phyloP scores from a whole-genome alignment of 1,140 invertebrate species.

The Intoshia linei region DNA sequence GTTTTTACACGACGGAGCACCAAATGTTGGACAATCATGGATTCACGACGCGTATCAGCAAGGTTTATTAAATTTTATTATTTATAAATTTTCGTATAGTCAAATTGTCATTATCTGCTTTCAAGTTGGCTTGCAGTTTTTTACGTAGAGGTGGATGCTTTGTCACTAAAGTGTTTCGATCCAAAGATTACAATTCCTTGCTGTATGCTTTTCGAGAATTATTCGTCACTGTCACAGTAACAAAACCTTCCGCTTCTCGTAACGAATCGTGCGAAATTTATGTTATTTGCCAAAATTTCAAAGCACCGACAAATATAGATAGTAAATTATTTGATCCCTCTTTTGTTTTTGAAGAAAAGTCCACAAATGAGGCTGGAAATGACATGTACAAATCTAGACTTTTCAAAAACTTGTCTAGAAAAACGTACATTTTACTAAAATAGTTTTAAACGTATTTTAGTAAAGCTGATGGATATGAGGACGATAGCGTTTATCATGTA shows the following conservation, averaged over 20 bases:
- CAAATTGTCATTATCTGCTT: slow-evolving; percentile 49
- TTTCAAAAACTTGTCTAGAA: background rate
- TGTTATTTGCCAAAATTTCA: background rate
- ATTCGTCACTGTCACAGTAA: slow-evolving; percentile 35
- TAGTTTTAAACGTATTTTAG: too few species aligned
- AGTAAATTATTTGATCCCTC: too few species aligned
- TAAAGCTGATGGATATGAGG: too few species aligned
- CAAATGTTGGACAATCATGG: slow-evolving; percentile 88
- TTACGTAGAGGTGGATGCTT: slow-evolving; percentile 73
- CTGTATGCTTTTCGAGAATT: slow-evolving; percentile 81
- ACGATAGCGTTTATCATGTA: too few species aligned
- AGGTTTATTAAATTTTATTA: slow-evolving; percentile 13
- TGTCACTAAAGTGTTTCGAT: slow-evolving; percentile 88
- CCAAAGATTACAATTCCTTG: slow-evolving; percentile 74
- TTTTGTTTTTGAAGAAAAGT: too few species aligned
- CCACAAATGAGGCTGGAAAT: too few species aligned
- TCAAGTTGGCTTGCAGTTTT: slow-evolving; percentile 67
- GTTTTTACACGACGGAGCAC: slow-evolving; percentile 79
- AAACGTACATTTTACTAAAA: too few species aligned
- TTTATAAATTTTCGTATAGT: slow-evolving; percentile 18
- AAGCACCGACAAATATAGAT: background rate
- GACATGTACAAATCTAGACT: too few species aligned
- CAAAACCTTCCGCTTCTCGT: too few species aligned
- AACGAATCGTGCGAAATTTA: too few species aligned
- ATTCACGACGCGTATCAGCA: slow-evolving; percentile 82